Percentiles rank a stretch among this genome's conserved stretches.
phyloP scores from a whole-genome alignment of 2,888 invertebrate species.

The Pimpla rufipes region DNA sequence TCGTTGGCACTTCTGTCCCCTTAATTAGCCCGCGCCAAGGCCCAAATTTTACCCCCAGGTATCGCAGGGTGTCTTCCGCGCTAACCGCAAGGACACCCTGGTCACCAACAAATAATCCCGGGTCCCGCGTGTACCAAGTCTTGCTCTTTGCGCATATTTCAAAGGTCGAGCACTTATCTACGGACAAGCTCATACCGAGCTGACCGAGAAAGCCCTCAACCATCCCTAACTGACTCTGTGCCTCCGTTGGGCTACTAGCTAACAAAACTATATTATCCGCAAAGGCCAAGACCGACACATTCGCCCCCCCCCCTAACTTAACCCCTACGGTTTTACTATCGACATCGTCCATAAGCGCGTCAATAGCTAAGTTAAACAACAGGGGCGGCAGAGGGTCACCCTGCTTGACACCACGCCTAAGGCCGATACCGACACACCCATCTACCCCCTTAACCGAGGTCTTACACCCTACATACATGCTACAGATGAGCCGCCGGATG shows the following conservation, averaged over 20 bases:
- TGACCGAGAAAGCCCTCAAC: background rate
- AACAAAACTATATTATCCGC: constrained; percentile 70
- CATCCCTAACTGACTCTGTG: background rate
- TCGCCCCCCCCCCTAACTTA: background rate
- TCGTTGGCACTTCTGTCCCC: constrained; percentile 11
- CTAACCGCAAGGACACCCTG: background rate
- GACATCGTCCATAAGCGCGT: constrained; percentile 74
- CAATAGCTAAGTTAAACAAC: constrained; percentile 64
- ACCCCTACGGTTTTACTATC: background rate
- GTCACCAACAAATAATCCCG: background rate
- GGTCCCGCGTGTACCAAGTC: constrained; percentile 58
- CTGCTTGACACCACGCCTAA: constrained; percentile 32
- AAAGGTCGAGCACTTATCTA: constrained; percentile 52
- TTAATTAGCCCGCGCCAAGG: constrained; percentile 28
- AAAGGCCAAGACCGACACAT: constrained; percentile 56
- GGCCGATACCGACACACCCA: background rate
- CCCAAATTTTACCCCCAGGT: constrained; percentile 15
- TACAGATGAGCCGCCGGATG: background rate
- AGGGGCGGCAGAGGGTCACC: constrained; percentile 30
- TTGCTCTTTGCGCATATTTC: background rate
- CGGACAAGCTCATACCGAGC: constrained; percentile 63
- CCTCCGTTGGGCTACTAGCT: background rate
- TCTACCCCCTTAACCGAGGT: constrained; percentile 20
- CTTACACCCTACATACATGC: constrained; percentile 50
- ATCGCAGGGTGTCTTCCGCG: constrained; percentile 5